Percentiles rank a stretch among this genome's conserved stretches.
phyloP scores from a whole-genome alignment of 2,888 invertebrate species.

The Scelioninae gen. 2 region DNA sequence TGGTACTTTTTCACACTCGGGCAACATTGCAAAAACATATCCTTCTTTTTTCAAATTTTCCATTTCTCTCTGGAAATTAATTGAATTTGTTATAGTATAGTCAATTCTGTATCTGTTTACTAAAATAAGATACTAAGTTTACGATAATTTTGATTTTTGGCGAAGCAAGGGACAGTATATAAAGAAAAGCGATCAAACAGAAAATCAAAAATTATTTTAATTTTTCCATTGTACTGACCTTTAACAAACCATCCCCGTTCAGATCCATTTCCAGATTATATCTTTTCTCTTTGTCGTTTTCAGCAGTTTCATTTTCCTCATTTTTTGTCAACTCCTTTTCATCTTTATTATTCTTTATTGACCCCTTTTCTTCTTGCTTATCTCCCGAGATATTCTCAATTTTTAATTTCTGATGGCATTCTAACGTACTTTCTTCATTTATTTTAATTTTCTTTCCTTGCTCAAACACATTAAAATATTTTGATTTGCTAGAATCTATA shows the following conservation, averaged over 20 bases:
- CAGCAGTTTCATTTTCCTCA: not conserved
- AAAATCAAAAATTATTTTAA: not conserved
- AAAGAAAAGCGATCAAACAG: too few relatives aligned
- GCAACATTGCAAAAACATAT: slow-evolving; percentile 69
- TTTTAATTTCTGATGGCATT: too few relatives aligned
- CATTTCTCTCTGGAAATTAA: slow-evolving; percentile 64
- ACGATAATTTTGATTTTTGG: not conserved
- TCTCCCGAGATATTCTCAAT: too few relatives aligned
- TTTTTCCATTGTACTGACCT: not conserved
- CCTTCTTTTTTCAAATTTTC: slow-evolving; percentile 68
- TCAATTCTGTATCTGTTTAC: too few relatives aligned
- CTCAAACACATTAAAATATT: too few relatives aligned
- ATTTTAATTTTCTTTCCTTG: too few relatives aligned
- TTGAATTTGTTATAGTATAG: not conserved
- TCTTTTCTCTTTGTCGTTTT: slow-evolving; percentile 15
- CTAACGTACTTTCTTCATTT: too few relatives aligned
- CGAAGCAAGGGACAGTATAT: too few relatives aligned
- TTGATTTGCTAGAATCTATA: too few relatives aligned
- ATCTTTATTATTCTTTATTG: not conserved
- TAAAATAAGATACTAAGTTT: too few relatives aligned
- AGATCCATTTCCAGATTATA: not conserved
- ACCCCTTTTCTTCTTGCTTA: not conserved
- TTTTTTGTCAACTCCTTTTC: not conserved
- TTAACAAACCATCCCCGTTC: not conserved
- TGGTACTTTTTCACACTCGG: slow-evolving; percentile 68